Evolutionary conservation across 2,113 vertebrate species (phyloP), one percentile per base, ranked within the genome.

Genomic region (Eulacestoma nigropectus): DNA sequence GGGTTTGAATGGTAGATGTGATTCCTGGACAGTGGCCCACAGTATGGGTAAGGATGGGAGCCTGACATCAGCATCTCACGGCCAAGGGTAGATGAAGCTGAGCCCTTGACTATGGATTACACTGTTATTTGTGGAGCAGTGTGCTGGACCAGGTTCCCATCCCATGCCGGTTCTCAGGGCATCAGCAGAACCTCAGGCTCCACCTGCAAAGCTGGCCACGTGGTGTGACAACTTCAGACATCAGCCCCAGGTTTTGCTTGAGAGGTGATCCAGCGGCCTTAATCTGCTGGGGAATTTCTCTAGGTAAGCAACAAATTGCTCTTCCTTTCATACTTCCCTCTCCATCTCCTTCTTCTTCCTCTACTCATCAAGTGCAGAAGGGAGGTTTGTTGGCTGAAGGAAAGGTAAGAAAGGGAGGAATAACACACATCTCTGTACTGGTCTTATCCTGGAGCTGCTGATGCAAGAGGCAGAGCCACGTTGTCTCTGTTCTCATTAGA

Each of bases 161-260:
- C 8, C 26, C 1, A 2, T 35, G 16, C 20, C n/a, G 2, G 18
- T 39, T n/a, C 33, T 27, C 3, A 16, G 16, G 22, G 9, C 8
- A 4, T 14, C 21, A 74, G 27, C 27, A 87, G 74, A 87, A 82
- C 33, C 10, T 68, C n/a, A 26, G 53, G 27, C 47, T 88, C 21
- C 30, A n/a, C 25, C 42, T 63, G 50, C 33, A 77, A 65, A 74
- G 14, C 33, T 55, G 65, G 5, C 11, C 20, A 16, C 0, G 0
- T 1, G 2, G 19, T 77, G 88, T 39, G 46, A 33, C 4, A 4
- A 13, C 46, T 74, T 33, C 5, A 55, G 50, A 21, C 42, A 47
- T 32, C 21, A 74, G 27, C 13, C 10, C 4, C 1, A 1, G 8
- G 7, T 49, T 89, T 86, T 81, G 7, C 29, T 74, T 46, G 35